Evolutionary conservation across 1,140 invertebrate species (phyloP).

Genomic region (Arctopsyche grandis): DNA sequence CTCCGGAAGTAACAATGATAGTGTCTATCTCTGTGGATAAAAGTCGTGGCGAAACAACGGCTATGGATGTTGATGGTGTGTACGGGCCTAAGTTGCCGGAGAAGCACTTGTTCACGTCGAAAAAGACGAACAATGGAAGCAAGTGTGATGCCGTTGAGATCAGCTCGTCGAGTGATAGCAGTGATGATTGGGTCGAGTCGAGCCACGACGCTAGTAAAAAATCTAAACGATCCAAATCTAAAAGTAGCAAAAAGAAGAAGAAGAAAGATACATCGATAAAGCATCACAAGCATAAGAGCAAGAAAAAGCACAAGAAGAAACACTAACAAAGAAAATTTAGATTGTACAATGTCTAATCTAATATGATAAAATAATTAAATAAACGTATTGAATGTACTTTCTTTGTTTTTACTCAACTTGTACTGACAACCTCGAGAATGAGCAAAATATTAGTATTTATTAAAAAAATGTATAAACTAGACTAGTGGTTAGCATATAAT

Average conservation of each 20-base stretch:
- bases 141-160: slow-evolving; percentile 48
- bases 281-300: slow-evolving; percentile 49
- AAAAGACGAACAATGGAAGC: slow-evolving; percentile 42
- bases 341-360: background rate
- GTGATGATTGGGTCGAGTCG: slow-evolving; percentile 62
- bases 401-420: too few species aligned
- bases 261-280: slow-evolving; percentile 24
- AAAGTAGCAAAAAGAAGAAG: slow-evolving; percentile 49
- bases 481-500: too few species aligned
- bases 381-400: background rate
- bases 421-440: too few species aligned
- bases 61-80: slow-evolving; percentile 41
- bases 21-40: slow-evolving; percentile 36
- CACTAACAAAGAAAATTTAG: background rate
- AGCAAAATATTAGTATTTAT: too few species aligned
- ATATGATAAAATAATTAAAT: slow-evolving; percentile 14
- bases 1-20: slow-evolving; percentile 43
- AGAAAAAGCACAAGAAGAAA: slow-evolving; percentile 30
- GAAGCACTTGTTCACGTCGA: slow-evolving; percentile 57
- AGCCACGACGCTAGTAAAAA: slow-evolving; percentile 60
- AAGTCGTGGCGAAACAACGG: too few species aligned
- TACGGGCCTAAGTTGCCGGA: slow-evolving; percentile 71
- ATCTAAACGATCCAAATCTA: slow-evolving; percentile 56
- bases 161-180: slow-evolving; percentile 57
- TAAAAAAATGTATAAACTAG: too few species aligned